Percentiles rank a stretch among this genome's conserved stretches.
phyloP scores from a whole-genome alignment of 2,113 vertebrate species.

The Melanostigma gelatinosum region DNA sequence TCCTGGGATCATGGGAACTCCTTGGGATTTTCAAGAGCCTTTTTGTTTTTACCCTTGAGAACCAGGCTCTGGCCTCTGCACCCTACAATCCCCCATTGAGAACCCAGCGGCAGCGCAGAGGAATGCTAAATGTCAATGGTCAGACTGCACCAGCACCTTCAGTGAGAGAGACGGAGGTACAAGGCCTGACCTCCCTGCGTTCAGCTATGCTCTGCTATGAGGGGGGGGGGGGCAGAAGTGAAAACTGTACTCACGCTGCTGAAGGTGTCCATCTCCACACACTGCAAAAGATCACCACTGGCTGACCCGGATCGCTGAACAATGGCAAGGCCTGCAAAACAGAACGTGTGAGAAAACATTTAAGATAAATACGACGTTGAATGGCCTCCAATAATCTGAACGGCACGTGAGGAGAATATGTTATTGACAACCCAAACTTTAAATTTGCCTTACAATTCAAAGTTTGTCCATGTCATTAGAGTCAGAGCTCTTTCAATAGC shows the following conservation, averaged over 20 bases:
- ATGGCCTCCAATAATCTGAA: background rate
- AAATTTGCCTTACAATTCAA: slow-evolving; percentile 27
- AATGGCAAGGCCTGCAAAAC: slow-evolving; percentile 24
- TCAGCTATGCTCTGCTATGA: slow-evolving; percentile 38
- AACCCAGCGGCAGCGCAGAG: slow-evolving; percentile 82
- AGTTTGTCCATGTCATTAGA: slow-evolving; percentile 21
- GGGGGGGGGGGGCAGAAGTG: slow-evolving; percentile 45
- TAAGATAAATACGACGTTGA: background rate
- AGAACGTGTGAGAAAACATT: slow-evolving; percentile 32
- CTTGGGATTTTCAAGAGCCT: slow-evolving; percentile 89
- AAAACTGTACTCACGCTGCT: slow-evolving; percentile 74
- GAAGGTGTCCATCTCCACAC: slow-evolving; percentile 75
- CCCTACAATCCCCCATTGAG: slow-evolving; percentile 87
- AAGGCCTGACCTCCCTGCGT: slow-evolving; percentile 65
- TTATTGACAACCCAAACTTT: slow-evolving; percentile 3
- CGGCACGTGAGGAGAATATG: background rate
- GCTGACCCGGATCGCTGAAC: slow-evolving; percentile 57
- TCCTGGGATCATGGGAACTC: slow-evolving; percentile 92
- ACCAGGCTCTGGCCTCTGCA: slow-evolving; percentile 81
- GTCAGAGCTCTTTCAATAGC: slow-evolving; percentile 34
- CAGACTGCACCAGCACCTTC: slow-evolving; percentile 82
- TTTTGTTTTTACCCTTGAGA: slow-evolving; percentile 91
- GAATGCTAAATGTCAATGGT: slow-evolving; percentile 85
- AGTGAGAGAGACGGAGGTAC: slow-evolving; percentile 74
- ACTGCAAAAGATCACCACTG: slow-evolving; percentile 52